Conservation (phyloP, 2,113 vertebrate genomes). For the Cavia aperea region DNA sequence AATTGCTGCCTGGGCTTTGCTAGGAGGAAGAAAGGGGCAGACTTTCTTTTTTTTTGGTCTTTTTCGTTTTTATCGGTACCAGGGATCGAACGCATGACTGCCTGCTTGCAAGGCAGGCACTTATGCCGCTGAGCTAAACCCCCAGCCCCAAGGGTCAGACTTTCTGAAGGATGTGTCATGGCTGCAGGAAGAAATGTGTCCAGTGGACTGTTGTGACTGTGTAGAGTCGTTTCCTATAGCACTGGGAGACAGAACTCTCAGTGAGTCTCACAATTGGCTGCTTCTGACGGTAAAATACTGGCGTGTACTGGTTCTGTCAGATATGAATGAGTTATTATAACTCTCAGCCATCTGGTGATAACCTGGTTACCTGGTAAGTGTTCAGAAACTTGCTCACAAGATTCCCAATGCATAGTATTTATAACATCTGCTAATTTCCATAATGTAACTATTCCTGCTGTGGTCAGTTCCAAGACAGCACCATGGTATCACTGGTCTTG, state of each 20-base stretch:
- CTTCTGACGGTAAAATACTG: not conserved
- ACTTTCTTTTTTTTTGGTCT: not conserved
- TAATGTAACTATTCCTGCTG: rapidly evolving
- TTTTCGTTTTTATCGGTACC: too few relatives aligned
- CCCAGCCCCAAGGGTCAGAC: too few relatives aligned
- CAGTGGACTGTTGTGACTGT: not conserved
- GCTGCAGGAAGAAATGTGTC: not conserved
- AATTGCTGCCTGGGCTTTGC: not conserved
- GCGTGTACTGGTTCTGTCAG: rapidly evolving
- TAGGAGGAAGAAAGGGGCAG: not conserved
- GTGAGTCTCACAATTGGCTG: not conserved
- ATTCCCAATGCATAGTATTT: not conserved
- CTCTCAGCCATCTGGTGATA: not conserved
- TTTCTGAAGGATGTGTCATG: not conserved
- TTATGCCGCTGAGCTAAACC: too few relatives aligned
- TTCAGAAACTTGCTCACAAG: not conserved
- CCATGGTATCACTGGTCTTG: not conserved
- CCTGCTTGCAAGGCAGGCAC: too few relatives aligned
- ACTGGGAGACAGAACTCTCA: not conserved
- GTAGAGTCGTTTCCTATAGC: not conserved
- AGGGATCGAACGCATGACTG: too few relatives aligned
- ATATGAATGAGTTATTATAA: not conserved
- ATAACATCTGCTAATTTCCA: not conserved
- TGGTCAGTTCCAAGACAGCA: not conserved
- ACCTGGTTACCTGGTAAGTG: not conserved